phyloP scores from a whole-genome alignment of 1,140 invertebrate species.

The Magallana ariakensis region DNA sequence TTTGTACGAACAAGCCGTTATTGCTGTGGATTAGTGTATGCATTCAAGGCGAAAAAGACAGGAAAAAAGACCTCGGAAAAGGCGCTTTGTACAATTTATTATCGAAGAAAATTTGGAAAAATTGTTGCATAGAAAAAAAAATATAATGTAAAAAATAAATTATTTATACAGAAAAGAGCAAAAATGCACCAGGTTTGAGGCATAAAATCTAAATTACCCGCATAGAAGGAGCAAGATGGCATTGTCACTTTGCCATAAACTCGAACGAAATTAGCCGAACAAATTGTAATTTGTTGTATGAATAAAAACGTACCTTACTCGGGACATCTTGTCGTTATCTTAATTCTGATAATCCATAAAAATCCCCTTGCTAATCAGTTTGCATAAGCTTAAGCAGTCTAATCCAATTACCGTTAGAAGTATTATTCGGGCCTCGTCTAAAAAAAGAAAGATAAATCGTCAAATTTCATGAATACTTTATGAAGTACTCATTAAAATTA shows the following conservation, averaged over 20 bases:
- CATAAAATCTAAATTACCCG: slow-evolving; percentile 32
- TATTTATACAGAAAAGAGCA: not conserved
- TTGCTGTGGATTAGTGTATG: not conserved
- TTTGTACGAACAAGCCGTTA: not conserved
- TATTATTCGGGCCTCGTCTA: not conserved
- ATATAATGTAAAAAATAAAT: not conserved
- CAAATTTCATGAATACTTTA: not conserved
- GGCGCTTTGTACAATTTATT: too few relatives aligned
- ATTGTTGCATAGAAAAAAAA: not conserved
- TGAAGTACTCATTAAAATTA: not conserved
- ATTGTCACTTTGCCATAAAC: not conserved
- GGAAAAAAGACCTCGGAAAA: not conserved
- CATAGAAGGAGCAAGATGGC: not conserved
- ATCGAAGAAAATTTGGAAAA: not conserved
- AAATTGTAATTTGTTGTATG: not conserved
- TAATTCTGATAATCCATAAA: slow-evolving; percentile 29
- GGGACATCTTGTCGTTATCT: slow-evolving; percentile 24
- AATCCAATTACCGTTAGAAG: slow-evolving; percentile 28
- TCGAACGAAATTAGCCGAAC: not conserved
- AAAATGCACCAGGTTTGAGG: not conserved
- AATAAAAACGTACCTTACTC: not conserved
- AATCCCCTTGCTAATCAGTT: not conserved
- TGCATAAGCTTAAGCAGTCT: not conserved
- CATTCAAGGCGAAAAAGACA: not conserved
- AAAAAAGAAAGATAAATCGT: slow-evolving; percentile 13